phyloP scores from a whole-genome alignment of 2,797 vertebrate species.

The Parauchenoglanis punctatus region DNA sequence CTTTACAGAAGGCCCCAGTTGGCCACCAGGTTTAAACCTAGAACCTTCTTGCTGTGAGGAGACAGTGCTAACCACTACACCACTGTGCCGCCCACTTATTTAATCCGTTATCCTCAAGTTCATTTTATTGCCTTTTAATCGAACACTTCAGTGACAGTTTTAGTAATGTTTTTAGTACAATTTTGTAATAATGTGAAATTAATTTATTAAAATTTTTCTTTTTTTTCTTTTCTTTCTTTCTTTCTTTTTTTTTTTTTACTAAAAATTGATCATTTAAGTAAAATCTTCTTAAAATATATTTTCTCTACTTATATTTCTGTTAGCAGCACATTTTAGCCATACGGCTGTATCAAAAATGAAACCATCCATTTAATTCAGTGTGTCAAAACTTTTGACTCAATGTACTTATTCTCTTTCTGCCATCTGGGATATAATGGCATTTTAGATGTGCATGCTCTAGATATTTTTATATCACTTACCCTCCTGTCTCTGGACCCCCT shows the following conservation, averaged over 20 bases:
- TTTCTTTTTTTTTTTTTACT: not conserved
- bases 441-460: not conserved
- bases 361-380: not conserved
- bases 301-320: not conserved
- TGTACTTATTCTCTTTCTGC: not conserved
- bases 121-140: not conserved
- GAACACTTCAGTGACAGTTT: not conserved
- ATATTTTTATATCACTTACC: not conserved
- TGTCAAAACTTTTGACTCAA: not conserved
- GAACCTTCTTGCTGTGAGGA: no score
- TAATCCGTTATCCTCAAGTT: not conserved
- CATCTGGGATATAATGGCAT: not conserved
- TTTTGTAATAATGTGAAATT: not conserved
- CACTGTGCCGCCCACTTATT: not conserved
- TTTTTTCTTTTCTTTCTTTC: not conserved
- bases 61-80: no score
- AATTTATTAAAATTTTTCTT: not conserved
- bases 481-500: not conserved
- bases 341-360: not conserved
- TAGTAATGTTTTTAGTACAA: not conserved
- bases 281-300: not conserved
- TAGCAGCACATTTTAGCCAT: not conserved
- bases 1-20: no score
- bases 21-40: no score
- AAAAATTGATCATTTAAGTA: not conserved